Percentiles rank a stretch among this genome's conserved stretches.
These are phyloP conservation scores for Poecilia picta DNA, from an alignment of 2,797 vertebrate species.

Conservation along the genomic window DNA sequence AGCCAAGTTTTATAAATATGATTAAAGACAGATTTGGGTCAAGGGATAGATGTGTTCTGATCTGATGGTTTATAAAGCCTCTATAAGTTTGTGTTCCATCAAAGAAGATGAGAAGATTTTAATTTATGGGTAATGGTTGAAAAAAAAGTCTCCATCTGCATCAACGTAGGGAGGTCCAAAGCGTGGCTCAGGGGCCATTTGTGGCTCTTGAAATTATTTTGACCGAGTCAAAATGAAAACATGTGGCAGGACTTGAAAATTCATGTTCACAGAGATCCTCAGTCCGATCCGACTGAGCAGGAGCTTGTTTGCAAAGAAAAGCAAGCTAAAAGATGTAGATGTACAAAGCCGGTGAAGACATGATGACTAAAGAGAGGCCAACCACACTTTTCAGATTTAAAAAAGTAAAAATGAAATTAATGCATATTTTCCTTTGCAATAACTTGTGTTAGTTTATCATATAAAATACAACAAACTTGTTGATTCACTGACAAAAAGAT, in stretches of 20 bases:
- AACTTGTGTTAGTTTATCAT: background rate
- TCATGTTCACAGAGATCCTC: background rate
- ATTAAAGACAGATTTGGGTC: too few species aligned
- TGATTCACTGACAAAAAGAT: background rate
- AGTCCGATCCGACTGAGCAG: background rate
- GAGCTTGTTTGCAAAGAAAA: too few species aligned
- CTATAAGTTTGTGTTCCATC: too few species aligned
- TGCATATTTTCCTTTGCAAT: background rate
- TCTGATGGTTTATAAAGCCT: too few species aligned
- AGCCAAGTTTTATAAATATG: too few species aligned
- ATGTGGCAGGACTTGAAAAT: background rate
- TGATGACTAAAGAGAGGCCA: background rate
- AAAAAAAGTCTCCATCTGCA: too few species aligned
- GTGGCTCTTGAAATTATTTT: too few species aligned
- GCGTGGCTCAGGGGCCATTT: too few species aligned
- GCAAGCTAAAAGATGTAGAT: background rate
- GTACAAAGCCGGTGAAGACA: background rate
- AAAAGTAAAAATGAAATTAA: background rate
- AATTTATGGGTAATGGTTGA: too few species aligned
- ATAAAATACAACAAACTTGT: background rate
- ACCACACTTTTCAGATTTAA: constrained; percentile 7
- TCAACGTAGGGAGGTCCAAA: background rate
- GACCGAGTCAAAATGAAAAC: background rate
- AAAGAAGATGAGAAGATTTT: too few species aligned
- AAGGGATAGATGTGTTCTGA: background rate